phyloP scores from a whole-genome alignment of 2,888 invertebrate species.

The Phasia obesa region DNA sequence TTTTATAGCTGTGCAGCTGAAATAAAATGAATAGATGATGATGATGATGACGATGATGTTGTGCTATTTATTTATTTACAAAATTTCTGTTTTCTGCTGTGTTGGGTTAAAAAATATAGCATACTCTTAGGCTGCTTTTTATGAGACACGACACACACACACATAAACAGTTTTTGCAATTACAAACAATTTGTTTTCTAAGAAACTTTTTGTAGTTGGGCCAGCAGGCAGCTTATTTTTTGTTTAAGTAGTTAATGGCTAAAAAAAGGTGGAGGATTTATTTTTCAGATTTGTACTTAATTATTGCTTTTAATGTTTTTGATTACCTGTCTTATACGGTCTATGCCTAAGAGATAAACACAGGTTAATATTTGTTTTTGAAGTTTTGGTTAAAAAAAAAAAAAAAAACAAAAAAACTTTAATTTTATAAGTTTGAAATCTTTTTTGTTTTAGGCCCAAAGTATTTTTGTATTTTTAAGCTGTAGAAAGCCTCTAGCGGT shows the following conservation, averaged over 20 bases:
- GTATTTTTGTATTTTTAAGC: too few species aligned
- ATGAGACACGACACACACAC: neutral
- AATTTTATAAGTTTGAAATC: too few species aligned
- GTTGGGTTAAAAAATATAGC: neutral
- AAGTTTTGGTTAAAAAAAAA: neutral
- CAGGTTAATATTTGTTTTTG: neutral
- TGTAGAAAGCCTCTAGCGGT: too few species aligned
- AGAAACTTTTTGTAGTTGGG: neutral
- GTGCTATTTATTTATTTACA: too few species aligned
- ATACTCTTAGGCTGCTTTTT: neutral
- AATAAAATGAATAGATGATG: neutral
- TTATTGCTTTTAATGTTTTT: neutral
- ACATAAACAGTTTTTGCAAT: neutral
- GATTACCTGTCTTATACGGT: neutral
- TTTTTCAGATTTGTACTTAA: neutral
- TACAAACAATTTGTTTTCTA: neutral
- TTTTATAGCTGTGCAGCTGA: conserved; percentile 2
- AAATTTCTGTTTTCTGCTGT: neutral
- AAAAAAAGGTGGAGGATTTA: too few species aligned
- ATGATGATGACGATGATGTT: too few species aligned
- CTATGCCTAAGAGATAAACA: neutral
- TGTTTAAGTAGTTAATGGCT: too few species aligned
- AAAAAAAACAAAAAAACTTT: too few species aligned
- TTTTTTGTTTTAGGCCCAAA: too few species aligned
- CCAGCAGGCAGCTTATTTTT: neutral